Conservation (phyloP, 2,113 vertebrate genomes). For the Elanoides forficatus region DNA sequence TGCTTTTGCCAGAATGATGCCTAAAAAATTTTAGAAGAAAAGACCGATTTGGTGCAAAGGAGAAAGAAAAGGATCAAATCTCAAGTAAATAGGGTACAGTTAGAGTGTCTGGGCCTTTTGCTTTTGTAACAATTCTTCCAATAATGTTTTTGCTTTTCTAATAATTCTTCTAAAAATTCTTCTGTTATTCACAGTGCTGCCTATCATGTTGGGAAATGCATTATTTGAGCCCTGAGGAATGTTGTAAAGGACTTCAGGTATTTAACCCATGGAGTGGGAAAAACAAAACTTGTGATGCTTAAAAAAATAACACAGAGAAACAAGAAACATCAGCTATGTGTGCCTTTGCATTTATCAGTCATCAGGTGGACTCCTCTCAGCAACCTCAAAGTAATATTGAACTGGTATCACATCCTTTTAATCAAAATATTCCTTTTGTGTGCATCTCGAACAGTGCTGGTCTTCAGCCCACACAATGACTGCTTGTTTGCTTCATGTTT, state of each 20-base stretch:
- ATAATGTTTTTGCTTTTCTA: background rate
- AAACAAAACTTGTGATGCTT: background rate
- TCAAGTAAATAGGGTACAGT: background rate
- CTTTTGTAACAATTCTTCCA: background rate
- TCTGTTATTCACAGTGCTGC: background rate
- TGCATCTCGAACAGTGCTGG: background rate
- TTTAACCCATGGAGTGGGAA: background rate
- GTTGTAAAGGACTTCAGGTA: background rate
- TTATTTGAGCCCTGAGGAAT: background rate
- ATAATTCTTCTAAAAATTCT: background rate
- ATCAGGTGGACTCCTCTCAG: background rate
- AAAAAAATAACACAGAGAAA: background rate
- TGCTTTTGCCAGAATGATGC: constrained; percentile 14
- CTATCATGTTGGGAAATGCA: background rate
- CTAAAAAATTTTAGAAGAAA: background rate
- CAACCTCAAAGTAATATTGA: background rate
- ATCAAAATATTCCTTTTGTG: background rate
- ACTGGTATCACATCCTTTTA: background rate
- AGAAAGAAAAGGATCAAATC: background rate
- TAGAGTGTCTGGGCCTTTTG: background rate
- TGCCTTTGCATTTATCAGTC: background rate
- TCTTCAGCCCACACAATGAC: background rate
- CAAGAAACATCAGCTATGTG: background rate
- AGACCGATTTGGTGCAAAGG: background rate
- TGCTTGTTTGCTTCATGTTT: background rate